Base-by-base conservation (phyloP, 1,140 invertebrate genomes). In the Temnothorax curvispinosus region DNA sequence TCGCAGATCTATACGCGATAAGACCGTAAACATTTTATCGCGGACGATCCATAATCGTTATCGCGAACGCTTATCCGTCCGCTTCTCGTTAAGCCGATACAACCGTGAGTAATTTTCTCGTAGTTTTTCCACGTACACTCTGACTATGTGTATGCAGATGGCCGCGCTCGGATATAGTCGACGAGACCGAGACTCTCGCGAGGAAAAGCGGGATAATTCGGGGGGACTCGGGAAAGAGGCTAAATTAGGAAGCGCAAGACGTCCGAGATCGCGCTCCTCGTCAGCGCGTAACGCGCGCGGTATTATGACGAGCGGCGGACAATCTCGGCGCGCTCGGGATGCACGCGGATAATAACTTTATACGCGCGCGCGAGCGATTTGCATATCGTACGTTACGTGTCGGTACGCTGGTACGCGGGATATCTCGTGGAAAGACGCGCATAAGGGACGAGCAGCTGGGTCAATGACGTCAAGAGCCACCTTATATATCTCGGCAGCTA, bases 391-490 rank as follows among this genome's bases (percentile, higher is more conserved):
- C 47, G 32, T 71, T 81, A 69, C 47, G 64, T 71, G 77, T 71
- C 47, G 64, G 62, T 81, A 41, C 18, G 13, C 47, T 18, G 54
- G 18, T n/a, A 41, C 8, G 35, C 11, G 71, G 41, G 84, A 77
- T 67, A 87, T 54, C 50, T 58, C 27, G 47, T 13, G 8, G 47
- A 41, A 80, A 62, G 32, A 38, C 32, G 72, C 0, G 74, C 47
- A 82, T 60, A 69, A 89, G 75, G 58, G 86, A 87, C 62, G 80
- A 78, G 88, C 85, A 89, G 84, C 64, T 72, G 78, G 77, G 60
- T 78, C 56, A 74, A 87, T 78, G 88, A 89, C 74, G 84, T 84
- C 67, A 89, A 85, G 58, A 67, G 56, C 56, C 54, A 50, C 71
- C 62, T 77, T 77, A 27, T 62, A 64, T 47, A 38, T 86, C 72